phyloP scores from a whole-genome alignment of 1,140 invertebrate species.

The Diorhabda elongata region DNA sequence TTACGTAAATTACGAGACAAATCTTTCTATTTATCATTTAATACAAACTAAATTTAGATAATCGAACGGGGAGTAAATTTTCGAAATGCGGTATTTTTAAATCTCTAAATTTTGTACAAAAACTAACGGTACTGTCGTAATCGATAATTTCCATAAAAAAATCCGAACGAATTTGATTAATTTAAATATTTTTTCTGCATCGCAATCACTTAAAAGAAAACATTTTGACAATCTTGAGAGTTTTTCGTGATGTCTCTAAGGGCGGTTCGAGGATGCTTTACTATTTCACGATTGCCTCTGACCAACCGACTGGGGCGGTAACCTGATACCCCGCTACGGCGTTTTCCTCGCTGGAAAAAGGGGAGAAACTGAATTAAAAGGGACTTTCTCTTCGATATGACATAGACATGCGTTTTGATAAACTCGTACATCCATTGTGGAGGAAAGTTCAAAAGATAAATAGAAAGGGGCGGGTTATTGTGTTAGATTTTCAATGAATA shows the following conservation, averaged over 20 bases:
- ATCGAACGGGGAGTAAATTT: too few relatives aligned
- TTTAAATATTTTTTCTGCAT: too few relatives aligned
- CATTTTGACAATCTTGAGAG: neutral
- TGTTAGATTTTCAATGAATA: neutral
- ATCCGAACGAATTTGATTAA: too few relatives aligned
- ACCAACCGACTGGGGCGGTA: neutral
- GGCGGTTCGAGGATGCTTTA: neutral
- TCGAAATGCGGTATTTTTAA: too few relatives aligned
- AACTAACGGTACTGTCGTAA: too few relatives aligned
- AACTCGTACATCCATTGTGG: neutral
- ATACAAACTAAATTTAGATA: too few relatives aligned
- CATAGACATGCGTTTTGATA: conserved; percentile 2
- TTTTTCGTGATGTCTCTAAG: neutral
- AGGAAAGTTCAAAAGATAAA: neutral
- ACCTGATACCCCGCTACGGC: neutral
- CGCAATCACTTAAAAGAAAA: neutral
- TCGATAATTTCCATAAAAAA: too few relatives aligned
- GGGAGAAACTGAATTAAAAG: conserved; percentile 1
- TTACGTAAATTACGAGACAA: too few relatives aligned
- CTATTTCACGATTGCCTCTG: neutral
- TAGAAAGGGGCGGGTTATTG: neutral
- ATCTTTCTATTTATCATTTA: too few relatives aligned
- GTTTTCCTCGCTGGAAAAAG: neutral
- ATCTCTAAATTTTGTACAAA: too few relatives aligned
- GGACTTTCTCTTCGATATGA: neutral